Evolutionary conservation across 1,140 invertebrate species (phyloP), one percentile per base, ranked within the genome.

Genomic region (Ceratosolen fusciceps): DNA sequence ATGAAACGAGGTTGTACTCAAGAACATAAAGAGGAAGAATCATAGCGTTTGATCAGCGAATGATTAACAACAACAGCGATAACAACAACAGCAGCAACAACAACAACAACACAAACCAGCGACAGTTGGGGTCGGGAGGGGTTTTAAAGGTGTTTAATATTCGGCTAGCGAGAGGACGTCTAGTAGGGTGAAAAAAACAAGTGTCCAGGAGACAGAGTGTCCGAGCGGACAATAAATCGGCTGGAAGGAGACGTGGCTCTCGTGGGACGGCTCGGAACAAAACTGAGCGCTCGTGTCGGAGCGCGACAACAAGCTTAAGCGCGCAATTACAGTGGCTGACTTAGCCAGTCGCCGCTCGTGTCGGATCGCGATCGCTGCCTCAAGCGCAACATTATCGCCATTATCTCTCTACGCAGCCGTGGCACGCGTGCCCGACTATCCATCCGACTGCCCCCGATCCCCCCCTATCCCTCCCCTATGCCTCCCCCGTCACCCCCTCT

Each of bases 371-470:
- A 26, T 2, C 19, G 49, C 16, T 47, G 12, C 39, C 39, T 70
- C 29, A 70, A 70, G 49, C 12, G 39, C 39, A n/a, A 2, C 31
- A 37, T 65, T 65, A 65, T 65, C 31, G 60, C 39, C 19, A 70
- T 70, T 70, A 70, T 29, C 37, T 14, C 10, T 31, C 62, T 21
- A 34, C 62, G 19, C 10, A 39, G 62, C 10, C 26, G 7, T 19
- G 58, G 43, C 68, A 71, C 43, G 68, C 24, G 68, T 54, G 4
- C 26, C n/a, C 39, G 49, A 52, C 19, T 52, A 16, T 52, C 39
- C 39, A 7, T 12, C 39, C 39, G 12, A 43, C 39, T 12, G 39
- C 39, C 39, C 19, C 1, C 67, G 16, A 31, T 72, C 54, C 24
- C 54, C 58, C 54, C 26, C 10, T 52, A 5, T 52, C 19, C 21